These are phyloP conservation scores for Cyclophora albipunctata DNA, from an alignment of 2,888 invertebrate species.

Conservation along the genomic window DNA sequence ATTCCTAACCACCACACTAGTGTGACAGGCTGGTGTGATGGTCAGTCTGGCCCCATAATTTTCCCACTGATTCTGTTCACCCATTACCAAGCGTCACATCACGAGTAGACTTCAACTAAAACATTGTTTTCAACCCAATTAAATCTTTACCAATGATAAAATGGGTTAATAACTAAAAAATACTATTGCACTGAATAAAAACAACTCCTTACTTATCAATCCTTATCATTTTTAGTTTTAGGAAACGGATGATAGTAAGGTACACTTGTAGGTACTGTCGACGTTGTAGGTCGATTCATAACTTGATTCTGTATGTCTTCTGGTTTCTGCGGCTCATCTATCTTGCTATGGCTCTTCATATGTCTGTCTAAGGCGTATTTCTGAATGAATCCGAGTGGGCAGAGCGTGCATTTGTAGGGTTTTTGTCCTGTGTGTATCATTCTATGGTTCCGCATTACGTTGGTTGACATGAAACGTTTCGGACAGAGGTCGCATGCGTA, in stretches of 20 bases:
- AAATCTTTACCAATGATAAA: no score
- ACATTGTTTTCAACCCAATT: no score
- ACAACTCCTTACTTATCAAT: no score
- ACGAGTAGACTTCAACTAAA: no score
- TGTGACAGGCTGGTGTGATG: no score
- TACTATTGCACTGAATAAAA: no score
- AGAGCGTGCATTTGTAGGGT: constrained; percentile 90
- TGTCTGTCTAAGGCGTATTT: constrained; percentile 94
- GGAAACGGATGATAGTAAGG: not conserved
- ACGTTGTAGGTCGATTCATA: not conserved
- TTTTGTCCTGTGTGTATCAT: constrained; percentile 93
- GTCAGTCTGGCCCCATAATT: no score
- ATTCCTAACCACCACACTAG: no score
- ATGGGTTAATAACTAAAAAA: no score
- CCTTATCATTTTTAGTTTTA: no score
- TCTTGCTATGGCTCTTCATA: constrained; percentile 78
- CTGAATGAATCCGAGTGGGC: constrained; percentile 93
- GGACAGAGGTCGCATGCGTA: constrained; percentile 90
- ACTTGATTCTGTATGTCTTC: not conserved
- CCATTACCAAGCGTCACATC: no score
- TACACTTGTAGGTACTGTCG: not conserved
- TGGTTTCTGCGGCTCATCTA: constrained; percentile 9
- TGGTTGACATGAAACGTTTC: constrained; percentile 93
- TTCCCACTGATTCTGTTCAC: no score
- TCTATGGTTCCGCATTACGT: constrained; percentile 92